Evolutionary conservation across 2,113 vertebrate species (phyloP).

Genomic region (Protomyctophum bolini): DNA sequence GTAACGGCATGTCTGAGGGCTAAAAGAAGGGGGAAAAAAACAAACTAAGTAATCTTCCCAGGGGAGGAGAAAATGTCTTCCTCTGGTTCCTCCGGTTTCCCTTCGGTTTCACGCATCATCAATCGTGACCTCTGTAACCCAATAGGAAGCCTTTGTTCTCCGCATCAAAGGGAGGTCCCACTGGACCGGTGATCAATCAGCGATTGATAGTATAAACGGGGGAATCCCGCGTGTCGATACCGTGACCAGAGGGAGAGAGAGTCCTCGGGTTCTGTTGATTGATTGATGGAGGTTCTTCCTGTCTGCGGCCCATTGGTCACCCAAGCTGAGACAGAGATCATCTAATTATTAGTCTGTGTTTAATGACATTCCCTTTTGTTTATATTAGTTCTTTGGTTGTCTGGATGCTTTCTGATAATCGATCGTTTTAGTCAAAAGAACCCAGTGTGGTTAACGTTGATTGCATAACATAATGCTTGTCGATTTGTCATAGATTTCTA

Average conservation of each 20-base stretch:
- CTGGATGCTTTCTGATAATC: too few species aligned
- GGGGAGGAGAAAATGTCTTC: constrained; percentile 30
- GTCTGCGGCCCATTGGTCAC: constrained; percentile 20
- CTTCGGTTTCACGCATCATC: constrained; percentile 62
- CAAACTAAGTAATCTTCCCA: not conserved
- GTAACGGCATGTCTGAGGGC: constrained; percentile 4
- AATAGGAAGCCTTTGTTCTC: constrained; percentile 61
- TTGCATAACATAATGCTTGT: too few species aligned
- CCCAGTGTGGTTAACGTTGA: too few species aligned
- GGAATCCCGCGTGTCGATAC: constrained; percentile 41
- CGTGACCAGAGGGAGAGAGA: constrained; percentile 44
- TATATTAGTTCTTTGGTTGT: too few species aligned
- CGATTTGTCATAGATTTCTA: too few species aligned
- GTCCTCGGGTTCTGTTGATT: constrained; percentile 15
- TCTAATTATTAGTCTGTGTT: not conserved
- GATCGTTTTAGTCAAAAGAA: too few species aligned
- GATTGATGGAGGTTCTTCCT: constrained; percentile 46
- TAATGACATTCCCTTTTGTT: too few species aligned
- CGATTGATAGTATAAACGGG: constrained; percentile 35
- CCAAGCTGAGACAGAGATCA: not conserved
- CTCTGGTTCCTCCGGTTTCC: constrained; percentile 2
- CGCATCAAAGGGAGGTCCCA: constrained; percentile 61
- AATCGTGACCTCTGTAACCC: constrained; percentile 65
- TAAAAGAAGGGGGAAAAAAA: not conserved
- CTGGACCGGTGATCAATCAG: constrained; percentile 56